Percentiles rank a stretch among this genome's conserved stretches.
Conservation (phyloP, 2,888 invertebrate genomes). For the Drosophila picticornis region DNA sequence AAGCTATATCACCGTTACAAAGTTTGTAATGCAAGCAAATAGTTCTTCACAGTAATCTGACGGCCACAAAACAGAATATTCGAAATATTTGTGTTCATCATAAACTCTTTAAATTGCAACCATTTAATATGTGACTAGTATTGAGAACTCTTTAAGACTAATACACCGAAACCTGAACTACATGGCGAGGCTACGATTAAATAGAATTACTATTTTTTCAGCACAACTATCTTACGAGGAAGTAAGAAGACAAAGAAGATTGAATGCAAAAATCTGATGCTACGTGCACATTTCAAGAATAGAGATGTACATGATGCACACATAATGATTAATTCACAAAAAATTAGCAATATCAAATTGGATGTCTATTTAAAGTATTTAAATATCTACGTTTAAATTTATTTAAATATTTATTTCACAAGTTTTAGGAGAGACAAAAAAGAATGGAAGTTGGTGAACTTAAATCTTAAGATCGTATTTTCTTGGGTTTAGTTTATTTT, state of each 20-base stretch:
- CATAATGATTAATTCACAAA: too few relatives aligned
- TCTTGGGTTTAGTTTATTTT: too few relatives aligned
- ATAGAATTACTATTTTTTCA: neutral
- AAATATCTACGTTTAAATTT: neutral
- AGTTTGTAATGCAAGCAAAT: neutral
- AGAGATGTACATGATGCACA: neutral
- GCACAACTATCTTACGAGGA: neutral
- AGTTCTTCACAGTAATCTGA: neutral
- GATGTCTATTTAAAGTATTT: neutral
- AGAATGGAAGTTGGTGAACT: neutral
- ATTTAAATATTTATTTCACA: too few relatives aligned
- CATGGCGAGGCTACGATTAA: neutral
- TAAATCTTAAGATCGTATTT: neutral
- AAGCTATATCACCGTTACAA: neutral
- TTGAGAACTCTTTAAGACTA: neutral
- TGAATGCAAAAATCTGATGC: neutral
- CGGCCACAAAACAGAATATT: neutral
- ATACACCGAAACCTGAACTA: neutral
- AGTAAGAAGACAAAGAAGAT: neutral
- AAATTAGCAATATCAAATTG: neutral
- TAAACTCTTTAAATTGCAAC: neutral
- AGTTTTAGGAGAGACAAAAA: neutral
- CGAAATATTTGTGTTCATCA: neutral
- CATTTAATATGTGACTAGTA: neutral
- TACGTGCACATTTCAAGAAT: neutral